A percentile compares a stretch with the other conserved stretches of the same genome.
Evolutionary conservation across 2,113 vertebrate species (phyloP).

Genomic region (Thamnophis sirtalis): DNA sequence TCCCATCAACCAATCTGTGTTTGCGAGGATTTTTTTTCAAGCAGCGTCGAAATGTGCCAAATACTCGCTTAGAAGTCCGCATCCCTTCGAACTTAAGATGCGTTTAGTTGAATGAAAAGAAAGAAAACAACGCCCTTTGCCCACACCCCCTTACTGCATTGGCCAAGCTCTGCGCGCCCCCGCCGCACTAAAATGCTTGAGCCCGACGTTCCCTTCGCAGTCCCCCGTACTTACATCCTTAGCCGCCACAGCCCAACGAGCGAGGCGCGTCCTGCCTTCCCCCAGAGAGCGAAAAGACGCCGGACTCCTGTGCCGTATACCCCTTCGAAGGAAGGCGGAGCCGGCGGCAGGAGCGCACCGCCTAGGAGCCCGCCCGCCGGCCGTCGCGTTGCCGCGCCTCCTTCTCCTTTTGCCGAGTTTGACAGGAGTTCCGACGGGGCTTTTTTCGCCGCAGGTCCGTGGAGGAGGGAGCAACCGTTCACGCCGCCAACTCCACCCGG

Average conservation of each 20-base stretch:
- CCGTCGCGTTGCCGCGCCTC: conserved; percentile 46
- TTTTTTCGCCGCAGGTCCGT: conserved; percentile 20
- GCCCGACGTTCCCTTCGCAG: neutral
- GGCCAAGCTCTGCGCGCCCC: neutral
- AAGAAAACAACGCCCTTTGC: neutral
- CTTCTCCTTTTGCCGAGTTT: conserved; percentile 33
- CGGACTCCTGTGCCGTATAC: neutral
- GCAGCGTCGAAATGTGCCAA: neutral
- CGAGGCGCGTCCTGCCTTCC: neutral
- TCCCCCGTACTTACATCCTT: neutral
- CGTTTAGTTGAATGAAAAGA: neutral
- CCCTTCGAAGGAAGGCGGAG: neutral
- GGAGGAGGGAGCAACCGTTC: conserved; percentile 17
- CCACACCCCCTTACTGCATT: neutral
- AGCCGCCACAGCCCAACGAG: neutral
- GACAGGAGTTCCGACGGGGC: conserved; percentile 62
- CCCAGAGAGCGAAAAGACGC: too few species aligned
- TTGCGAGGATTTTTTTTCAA: neutral
- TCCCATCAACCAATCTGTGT: neutral
- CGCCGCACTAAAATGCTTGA: neutral
- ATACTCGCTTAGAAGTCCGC: neutral
- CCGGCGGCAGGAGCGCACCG: neutral
- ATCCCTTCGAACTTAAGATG: neutral
- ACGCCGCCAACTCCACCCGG: conserved; percentile 10
- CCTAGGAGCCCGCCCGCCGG: neutral